These are phyloP conservation scores for Nesometra sesokonis DNA, from an alignment of 35 echinoderm and acorn worm genomes.

Conservation along the genomic window DNA sequence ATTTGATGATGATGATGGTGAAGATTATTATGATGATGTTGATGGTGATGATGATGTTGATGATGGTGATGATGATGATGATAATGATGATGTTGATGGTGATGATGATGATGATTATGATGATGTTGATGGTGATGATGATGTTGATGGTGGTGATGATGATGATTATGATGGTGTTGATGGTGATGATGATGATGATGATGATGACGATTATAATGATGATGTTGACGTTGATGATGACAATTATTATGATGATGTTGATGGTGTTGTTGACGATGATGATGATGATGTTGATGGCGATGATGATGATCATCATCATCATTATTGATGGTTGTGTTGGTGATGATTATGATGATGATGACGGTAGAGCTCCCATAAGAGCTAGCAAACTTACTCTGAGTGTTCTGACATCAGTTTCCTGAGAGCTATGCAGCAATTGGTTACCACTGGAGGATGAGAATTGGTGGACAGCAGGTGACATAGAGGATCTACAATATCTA, in stretches of 20 bases:
- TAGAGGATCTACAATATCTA: background rate
- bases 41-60: background rate
- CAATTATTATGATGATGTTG: no score
- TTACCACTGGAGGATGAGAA: background rate
- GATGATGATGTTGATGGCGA: background rate
- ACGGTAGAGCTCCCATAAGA: background rate
- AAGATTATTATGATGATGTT: no score
- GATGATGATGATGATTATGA: background rate
- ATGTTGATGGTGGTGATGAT: background rate
- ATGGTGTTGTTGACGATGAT: background rate
- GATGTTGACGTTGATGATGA: background rate
- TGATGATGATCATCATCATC: background rate
- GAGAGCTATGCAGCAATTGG: background rate
- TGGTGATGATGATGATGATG: background rate
- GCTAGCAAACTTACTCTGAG: background rate
- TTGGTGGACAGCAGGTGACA: background rate
- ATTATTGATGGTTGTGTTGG: background rate
- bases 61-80: background rate
- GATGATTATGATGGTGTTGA: no score
- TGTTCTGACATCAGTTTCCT: background rate
- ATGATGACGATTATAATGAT: background rate
- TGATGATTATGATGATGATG: background rate
- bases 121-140: background rate
- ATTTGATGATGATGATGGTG: background rate
- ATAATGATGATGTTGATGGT: background rate